Conservation (phyloP, 2,797 vertebrate genomes). For the Myotis vivesi region DNA sequence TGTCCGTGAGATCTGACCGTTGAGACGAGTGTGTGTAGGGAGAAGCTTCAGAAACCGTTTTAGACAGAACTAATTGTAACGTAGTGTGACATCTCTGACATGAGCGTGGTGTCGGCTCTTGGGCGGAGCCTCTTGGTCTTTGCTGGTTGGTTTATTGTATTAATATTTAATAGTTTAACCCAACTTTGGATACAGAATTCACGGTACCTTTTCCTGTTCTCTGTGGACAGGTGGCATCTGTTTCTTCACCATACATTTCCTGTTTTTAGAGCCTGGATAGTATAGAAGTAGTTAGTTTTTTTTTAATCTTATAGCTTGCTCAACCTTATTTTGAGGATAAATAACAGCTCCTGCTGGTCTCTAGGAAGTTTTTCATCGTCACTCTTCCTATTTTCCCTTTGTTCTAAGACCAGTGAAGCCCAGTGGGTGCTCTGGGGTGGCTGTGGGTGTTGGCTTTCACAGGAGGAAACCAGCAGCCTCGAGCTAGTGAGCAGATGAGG, state of each 20-base stretch:
- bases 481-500: background rate
- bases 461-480: background rate
- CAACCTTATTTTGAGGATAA: background rate
- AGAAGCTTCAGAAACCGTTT: too few species aligned
- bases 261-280: background rate
- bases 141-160: background rate
- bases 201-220: background rate
- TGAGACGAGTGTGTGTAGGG: background rate
- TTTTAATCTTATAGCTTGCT: background rate
- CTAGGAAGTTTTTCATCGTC: background rate
- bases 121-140: background rate
- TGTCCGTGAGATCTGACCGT: background rate
- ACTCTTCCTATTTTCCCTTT: background rate
- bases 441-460: background rate
- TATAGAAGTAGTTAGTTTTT: background rate
- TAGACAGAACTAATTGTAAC: background rate
- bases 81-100: background rate
- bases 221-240: background rate
- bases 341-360: background rate
- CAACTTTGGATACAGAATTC: fast-evolving
- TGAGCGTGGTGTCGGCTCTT: too few species aligned
- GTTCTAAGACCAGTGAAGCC: too few species aligned
- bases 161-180: background rate
- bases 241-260: fast-evolving
- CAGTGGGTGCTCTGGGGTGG: fast-evolving